phyloP scores from a whole-genome alignment of 92 coral and sea anemone species.

The Pocillopora grandis region DNA sequence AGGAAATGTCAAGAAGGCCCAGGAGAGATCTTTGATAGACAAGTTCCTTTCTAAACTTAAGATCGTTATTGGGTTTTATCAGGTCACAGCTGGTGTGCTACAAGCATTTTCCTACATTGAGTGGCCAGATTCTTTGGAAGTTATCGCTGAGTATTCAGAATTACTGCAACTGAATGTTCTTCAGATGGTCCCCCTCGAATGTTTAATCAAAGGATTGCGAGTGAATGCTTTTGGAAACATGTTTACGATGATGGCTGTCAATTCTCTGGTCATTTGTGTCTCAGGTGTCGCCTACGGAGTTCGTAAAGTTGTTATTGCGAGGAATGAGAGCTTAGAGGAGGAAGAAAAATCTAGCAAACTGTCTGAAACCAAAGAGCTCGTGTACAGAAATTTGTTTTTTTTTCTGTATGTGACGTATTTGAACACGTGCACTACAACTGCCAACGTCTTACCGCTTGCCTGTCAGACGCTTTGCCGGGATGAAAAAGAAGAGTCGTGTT shows the following conservation, averaged over 20 bases:
- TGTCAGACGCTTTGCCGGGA: slow-evolving; percentile 5
- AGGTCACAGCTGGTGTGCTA: neutral
- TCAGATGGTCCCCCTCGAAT: slow-evolving; percentile 6
- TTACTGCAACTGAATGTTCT: slow-evolving; percentile 2
- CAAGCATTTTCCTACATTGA: no score
- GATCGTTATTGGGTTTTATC: slow-evolving; percentile 8
- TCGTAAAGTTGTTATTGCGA: neutral
- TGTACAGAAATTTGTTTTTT: slow-evolving; percentile 17
- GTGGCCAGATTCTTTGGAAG: neutral
- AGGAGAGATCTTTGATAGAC: neutral
- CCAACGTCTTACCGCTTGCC: slow-evolving; percentile 8
- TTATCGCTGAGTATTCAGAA: slow-evolving; percentile 7
- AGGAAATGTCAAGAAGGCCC: neutral
- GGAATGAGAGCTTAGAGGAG: neutral
- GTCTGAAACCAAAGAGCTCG: slow-evolving; percentile 14
- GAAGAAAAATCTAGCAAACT: neutral
- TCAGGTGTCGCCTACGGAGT: slow-evolving; percentile 11
- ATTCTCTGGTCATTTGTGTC: neutral
- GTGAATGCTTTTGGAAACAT: slow-evolving; percentile 23
- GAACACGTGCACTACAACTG: slow-evolving; percentile 3
- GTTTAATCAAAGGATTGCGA: neutral
- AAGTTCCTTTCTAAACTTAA: neutral
- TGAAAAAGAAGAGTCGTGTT: slow-evolving; percentile 10
- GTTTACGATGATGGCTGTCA: slow-evolving; percentile 13
- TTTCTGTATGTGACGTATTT: slow-evolving; percentile 12